Conservation (phyloP, 2,797 vertebrate genomes). For the Tiaroga cobitis region DNA sequence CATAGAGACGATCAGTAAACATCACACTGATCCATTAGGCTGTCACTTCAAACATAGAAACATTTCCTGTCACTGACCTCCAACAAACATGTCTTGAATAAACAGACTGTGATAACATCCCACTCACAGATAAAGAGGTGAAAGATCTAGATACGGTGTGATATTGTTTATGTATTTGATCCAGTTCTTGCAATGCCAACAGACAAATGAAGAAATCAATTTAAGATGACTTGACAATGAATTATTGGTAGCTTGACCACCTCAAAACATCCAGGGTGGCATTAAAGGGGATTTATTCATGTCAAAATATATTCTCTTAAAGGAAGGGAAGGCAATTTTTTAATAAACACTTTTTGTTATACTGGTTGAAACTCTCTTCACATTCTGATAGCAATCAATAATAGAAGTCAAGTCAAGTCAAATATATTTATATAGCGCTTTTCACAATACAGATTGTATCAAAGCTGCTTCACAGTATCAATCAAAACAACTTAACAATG, state of each 20-base stretch:
- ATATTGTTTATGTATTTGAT: constrained; percentile 3
- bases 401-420: too few relatives aligned
- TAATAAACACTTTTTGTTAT: background rate
- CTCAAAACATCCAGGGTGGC: background rate
- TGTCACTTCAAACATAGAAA: constrained; percentile 44
- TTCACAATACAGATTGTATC: too few relatives aligned
- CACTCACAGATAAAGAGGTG: background rate
- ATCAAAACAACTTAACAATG: too few relatives aligned
- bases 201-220: background rate
- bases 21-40: constrained; percentile 48
- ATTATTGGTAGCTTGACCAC: background rate
- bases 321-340: too few relatives aligned
- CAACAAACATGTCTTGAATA: constrained; percentile 23
- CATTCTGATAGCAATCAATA: background rate
- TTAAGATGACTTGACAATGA: background rate
- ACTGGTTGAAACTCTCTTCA: background rate
- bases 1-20: constrained; percentile 11
- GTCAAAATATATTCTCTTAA: background rate
- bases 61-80: constrained; percentile 27
- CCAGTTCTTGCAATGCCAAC: background rate
- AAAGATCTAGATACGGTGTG: background rate
- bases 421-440: too few relatives aligned
- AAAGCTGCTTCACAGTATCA: too few relatives aligned
- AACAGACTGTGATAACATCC: constrained; percentile 9
- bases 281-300: background rate